These are phyloP conservation scores for Melieria omissa DNA, from an alignment of 2,888 invertebrate genomes.

Conservation along the genomic window DNA sequence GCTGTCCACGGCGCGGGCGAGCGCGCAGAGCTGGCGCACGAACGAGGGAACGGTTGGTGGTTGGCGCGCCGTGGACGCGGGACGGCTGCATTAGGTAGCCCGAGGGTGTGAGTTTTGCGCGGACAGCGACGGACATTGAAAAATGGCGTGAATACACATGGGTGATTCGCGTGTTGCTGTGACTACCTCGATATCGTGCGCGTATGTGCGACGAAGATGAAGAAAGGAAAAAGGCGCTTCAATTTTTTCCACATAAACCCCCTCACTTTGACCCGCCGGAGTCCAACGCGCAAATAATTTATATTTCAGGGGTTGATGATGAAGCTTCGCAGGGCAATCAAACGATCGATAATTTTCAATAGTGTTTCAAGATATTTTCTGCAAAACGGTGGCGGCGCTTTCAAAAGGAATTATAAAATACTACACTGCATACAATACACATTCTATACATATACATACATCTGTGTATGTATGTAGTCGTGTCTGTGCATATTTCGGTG, in stretches of 20 bases:
- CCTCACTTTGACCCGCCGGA: background rate
- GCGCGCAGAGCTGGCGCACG: background rate
- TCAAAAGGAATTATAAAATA: no score
- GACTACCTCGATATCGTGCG: background rate
- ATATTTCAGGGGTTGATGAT: constrained; percentile 16
- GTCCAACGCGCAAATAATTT: background rate
- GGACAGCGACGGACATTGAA: constrained; percentile 58
- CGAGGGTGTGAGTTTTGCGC: constrained; percentile 38
- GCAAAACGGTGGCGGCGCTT: no score
- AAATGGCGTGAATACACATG: constrained; percentile 58
- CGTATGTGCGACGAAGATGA: constrained; percentile 11
- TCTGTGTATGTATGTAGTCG: no score
- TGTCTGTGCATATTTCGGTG: no score
- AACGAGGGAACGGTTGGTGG: constrained; percentile 17
- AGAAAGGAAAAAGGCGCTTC: constrained; percentile 18
- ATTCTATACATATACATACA: no score
- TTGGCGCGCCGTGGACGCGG: background rate
- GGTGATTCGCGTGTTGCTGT: constrained; percentile 49
- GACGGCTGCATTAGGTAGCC: no score
- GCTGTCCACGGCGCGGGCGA: constrained; percentile 24
- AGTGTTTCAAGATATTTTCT: background rate
- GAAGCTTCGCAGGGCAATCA: constrained; percentile 8
- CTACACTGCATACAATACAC: no score
- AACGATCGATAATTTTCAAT: constrained; percentile 25
- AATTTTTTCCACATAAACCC: background rate